phyloP scores from a whole-genome alignment of 2,113 vertebrate species.

The Ammodramus savannarum region DNA sequence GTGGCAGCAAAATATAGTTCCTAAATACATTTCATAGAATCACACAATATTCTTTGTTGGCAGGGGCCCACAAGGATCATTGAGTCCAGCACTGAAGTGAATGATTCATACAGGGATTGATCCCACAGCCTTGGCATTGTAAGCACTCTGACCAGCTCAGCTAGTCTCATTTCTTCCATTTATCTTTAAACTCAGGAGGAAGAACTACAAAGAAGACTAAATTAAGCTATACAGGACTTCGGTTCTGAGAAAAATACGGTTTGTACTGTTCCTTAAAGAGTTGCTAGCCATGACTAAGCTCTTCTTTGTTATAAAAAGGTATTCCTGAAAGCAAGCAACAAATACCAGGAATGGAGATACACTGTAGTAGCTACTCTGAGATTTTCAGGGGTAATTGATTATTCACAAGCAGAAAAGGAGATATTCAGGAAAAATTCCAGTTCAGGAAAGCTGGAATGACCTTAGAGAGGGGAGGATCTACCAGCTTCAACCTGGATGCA shows the following conservation, averaged over 20 bases:
- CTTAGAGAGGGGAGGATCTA: background rate
- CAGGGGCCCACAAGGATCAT: background rate
- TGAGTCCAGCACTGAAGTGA: background rate
- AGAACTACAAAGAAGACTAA: background rate
- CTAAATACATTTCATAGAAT: background rate
- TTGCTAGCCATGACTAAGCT: background rate
- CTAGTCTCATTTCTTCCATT: background rate
- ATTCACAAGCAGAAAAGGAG: background rate
- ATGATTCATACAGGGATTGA: background rate
- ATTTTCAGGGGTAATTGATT: background rate
- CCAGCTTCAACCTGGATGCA: background rate
- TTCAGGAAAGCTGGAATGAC: background rate
- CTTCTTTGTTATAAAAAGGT: background rate
- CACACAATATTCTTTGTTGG: background rate
- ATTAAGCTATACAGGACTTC: background rate
- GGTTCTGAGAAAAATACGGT: background rate
- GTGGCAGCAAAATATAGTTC: background rate
- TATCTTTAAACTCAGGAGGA: background rate
- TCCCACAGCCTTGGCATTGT: background rate
- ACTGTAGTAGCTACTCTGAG: background rate
- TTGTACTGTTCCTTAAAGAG: background rate
- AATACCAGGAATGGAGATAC: background rate
- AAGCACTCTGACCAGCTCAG: background rate
- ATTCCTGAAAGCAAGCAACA: background rate
- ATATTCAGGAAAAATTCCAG: background rate